phyloP scores from a whole-genome alignment of 2,888 invertebrate species.

The Scelioninae gen. 1 region DNA sequence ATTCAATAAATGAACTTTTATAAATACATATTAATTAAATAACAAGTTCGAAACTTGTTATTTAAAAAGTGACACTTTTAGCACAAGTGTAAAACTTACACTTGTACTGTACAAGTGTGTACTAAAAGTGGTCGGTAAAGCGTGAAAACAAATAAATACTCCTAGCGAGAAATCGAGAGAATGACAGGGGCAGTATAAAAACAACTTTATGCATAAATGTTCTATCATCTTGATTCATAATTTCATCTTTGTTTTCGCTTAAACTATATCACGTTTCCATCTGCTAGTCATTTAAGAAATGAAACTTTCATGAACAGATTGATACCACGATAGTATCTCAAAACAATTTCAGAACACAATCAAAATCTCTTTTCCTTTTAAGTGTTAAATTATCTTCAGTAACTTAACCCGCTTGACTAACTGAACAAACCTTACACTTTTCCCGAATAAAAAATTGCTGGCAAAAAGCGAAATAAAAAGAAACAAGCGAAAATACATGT shows the following conservation, averaged over 20 bases:
- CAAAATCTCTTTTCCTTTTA: conserved; percentile 6
- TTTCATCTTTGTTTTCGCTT: conserved; percentile 37
- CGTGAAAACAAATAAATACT: conserved; percentile 35
- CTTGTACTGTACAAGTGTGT: too few relatives aligned
- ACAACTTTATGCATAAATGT: conserved; percentile 46
- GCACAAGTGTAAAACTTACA: too few relatives aligned
- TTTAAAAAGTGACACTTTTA: too few relatives aligned
- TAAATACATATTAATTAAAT: conserved; percentile 10
- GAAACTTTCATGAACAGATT: conserved; percentile 46
- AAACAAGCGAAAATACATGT: background rate
- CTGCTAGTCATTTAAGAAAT: conserved; percentile 31
- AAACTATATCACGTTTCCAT: conserved; percentile 31
- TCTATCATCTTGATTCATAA: conserved; percentile 48
- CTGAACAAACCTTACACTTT: background rate
- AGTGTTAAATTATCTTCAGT: conserved; percentile 8
- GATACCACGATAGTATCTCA: conserved; percentile 22
- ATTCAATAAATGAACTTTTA: background rate
- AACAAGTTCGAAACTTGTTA: conserved; percentile 18
- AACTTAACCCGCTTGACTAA: background rate
- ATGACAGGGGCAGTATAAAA: conserved; percentile 40
- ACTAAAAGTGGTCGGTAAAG: conserved; percentile 23
- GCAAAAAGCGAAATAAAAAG: too few relatives aligned
- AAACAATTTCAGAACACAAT: conserved; percentile 19
- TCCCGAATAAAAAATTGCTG: background rate
- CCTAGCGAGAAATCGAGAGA: conserved; percentile 43